Evolutionary conservation across 2,888 invertebrate genomes (phyloP).

Genomic region (Thelaira solivaga): DNA sequence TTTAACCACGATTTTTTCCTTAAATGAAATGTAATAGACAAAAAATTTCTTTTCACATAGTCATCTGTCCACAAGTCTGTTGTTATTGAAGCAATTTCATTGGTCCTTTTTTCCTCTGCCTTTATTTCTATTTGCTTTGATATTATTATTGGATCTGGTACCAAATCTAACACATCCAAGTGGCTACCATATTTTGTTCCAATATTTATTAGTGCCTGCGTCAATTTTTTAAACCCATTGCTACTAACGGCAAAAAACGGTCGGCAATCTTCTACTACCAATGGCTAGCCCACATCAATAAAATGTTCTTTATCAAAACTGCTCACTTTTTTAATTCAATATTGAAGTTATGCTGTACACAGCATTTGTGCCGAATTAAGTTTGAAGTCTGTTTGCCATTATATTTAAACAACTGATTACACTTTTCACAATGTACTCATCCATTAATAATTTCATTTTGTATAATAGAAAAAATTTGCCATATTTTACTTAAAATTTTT

Average conservation of each 20-base stretch:
- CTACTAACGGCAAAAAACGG: conserved; percentile 12
- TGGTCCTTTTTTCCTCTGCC: conserved; percentile 18
- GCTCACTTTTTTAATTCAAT: not conserved
- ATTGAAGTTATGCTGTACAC: not conserved
- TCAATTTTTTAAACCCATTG: conserved; percentile 1
- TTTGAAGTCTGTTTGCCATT: conserved; percentile 7
- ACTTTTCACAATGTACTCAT: conserved; percentile 5
- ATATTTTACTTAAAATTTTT: not conserved
- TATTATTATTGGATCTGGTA: conserved; percentile 24
- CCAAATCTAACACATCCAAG: not conserved
- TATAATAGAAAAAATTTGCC: not conserved
- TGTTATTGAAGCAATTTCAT: too few relatives aligned
- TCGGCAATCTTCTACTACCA: conserved; percentile 20
- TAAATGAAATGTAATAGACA: too few relatives aligned
- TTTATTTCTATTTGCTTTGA: conserved; percentile 8
- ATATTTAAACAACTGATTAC: conserved; percentile 16
- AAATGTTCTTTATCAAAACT: conserved; percentile 6
- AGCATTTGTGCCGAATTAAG: conserved; percentile 17
- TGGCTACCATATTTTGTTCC: conserved; percentile 1
- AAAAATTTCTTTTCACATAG: too few relatives aligned
- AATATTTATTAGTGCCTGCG: not conserved
- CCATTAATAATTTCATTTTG: not conserved
- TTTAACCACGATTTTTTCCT: too few relatives aligned
- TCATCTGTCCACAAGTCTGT: too few relatives aligned
- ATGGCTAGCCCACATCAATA: not conserved